These are phyloP conservation scores for Nixonia krombeini DNA, from an alignment of 1,140 invertebrate genomes.

Conservation along the genomic window DNA sequence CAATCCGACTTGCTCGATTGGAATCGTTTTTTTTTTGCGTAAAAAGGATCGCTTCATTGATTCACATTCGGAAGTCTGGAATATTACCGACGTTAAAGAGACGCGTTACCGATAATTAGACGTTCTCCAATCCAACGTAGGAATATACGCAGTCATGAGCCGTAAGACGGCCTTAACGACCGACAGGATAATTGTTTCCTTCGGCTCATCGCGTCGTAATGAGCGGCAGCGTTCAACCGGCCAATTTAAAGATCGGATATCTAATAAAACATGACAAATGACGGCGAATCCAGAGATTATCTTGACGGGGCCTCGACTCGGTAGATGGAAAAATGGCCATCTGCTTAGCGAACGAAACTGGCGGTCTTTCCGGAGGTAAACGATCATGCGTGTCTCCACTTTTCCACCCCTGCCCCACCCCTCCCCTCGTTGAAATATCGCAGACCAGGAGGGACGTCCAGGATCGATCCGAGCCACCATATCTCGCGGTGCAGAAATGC, in stretches of 20 bases:
- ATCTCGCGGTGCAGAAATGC: conserved; percentile 53
- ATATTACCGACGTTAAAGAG: no score
- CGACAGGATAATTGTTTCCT: not conserved
- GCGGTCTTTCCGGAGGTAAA: conserved; percentile 59
- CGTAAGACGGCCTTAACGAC: no score
- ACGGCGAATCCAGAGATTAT: not conserved
- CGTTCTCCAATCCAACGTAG: no score
- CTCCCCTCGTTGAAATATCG: no score
- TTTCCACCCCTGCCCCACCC: conserved; percentile 17
- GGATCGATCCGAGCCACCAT: conserved; percentile 50
- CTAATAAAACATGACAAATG: conserved; percentile 4
- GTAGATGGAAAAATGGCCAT: conserved; percentile 40
- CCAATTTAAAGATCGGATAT: not conserved
- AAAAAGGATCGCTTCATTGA: no score
- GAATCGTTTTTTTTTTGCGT: no score
- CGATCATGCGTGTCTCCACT: conserved; percentile 44
- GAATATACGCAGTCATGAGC: no score
- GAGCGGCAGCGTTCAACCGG: not conserved
- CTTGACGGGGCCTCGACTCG: conserved; percentile 48
- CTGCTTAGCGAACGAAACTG: conserved; percentile 57
- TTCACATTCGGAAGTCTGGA: no score
- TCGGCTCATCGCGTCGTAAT: not conserved
- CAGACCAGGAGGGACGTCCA: conserved; percentile 39
- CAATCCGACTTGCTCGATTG: no score
- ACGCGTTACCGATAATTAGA: no score